These are phyloP conservation scores for Anhinga anhinga DNA, from an alignment of 2,113 vertebrate genomes.

Conservation along the genomic window DNA sequence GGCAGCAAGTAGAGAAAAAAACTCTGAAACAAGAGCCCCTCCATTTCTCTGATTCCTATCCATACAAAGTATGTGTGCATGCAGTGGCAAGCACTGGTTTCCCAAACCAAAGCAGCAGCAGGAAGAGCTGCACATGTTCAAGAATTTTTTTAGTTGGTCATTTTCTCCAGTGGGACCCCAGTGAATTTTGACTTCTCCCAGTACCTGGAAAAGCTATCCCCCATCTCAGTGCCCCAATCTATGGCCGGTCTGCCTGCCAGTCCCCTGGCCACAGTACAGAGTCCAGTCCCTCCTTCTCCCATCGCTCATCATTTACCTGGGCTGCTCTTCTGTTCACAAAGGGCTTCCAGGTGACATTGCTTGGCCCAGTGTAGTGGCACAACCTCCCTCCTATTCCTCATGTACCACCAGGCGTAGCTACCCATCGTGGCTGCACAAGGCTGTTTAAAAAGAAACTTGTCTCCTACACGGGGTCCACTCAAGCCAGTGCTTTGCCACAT, in stretches of 20 bases:
- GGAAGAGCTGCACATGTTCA: background rate
- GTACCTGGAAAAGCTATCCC: background rate
- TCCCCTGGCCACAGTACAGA: rapidly evolving
- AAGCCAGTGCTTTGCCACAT: background rate
- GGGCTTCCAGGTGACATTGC: background rate
- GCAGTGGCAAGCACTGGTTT: background rate
- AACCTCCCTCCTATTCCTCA: background rate
- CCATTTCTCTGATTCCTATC: background rate
- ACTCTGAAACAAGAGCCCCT: background rate
- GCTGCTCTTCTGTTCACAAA: background rate
- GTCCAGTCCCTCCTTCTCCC: background rate
- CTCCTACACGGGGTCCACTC: background rate
- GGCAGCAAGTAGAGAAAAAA: background rate
- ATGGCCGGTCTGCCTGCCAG: background rate
- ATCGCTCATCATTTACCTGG: background rate
- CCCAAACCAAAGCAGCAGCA: background rate
- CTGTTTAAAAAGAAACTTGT: background rate
- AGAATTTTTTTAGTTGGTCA: background rate
- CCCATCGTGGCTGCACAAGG: rapidly evolving
- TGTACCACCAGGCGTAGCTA: background rate
- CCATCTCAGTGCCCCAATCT: background rate
- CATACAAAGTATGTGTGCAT: rapidly evolving
- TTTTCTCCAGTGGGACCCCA: background rate
- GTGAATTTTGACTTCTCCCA: background rate
- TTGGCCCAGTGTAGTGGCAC: background rate